A percentile compares a stretch with the other conserved stretches of the same genome.
phyloP scores from a whole-genome alignment of 2,113 vertebrate genomes.

The Dipodomys ordii region DNA sequence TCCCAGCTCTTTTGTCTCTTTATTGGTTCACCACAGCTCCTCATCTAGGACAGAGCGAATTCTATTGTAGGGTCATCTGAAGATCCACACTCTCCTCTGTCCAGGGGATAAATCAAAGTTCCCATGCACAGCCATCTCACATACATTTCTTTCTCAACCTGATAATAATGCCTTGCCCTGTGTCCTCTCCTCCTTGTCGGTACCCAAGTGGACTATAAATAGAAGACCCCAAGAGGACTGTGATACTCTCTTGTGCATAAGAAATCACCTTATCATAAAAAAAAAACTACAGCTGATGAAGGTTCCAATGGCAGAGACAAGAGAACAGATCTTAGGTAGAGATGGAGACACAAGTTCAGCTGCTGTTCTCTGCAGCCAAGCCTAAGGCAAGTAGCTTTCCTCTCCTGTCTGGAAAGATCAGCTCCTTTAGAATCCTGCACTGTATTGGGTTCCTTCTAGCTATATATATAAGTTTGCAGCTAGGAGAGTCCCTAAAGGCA shows the following conservation, averaged over 20 bases:
- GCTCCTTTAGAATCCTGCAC: not conserved
- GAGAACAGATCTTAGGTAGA: not conserved
- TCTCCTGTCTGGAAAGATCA: not conserved
- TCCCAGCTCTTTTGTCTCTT: constrained; percentile 27
- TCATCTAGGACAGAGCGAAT: not conserved
- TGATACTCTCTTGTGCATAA: not conserved
- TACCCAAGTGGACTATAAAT: not conserved
- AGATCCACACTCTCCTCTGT: not conserved
- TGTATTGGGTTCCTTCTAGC: not conserved
- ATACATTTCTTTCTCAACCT: not conserved
- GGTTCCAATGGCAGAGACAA: not conserved
- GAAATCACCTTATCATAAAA: not conserved
- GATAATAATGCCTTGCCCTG: not conserved
- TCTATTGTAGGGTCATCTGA: not conserved
- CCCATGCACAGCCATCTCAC: not conserved
- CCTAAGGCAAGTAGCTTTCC: not conserved
- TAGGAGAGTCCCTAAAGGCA: constrained; percentile 15
- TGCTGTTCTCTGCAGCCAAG: not conserved
- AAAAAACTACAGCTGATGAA: not conserved
- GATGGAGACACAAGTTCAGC: constrained; percentile 25
- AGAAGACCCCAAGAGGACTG: too few relatives aligned
- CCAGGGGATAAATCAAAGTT: not conserved
- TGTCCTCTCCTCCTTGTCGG: not conserved
- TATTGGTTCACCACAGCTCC: not conserved
- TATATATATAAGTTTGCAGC: not conserved